Base-by-base conservation (phyloP, 2,888 invertebrate genomes). In the Pheosia gnoma region DNA sequence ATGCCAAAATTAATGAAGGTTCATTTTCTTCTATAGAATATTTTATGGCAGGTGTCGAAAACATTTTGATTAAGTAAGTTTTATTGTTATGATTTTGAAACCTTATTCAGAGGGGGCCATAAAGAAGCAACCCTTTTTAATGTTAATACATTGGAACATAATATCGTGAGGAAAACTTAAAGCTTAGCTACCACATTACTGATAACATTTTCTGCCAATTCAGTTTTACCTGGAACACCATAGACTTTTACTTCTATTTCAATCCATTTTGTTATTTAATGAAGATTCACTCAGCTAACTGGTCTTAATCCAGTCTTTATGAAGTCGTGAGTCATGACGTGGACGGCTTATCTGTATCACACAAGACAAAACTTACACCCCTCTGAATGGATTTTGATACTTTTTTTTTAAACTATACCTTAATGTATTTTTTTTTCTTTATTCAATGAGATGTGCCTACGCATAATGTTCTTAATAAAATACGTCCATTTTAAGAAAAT, bases 311-410 rank as follows among this genome's bases (percentile, higher is more conserved):
- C 78, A 74, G 78, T 78, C 71, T 65, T 72, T 64, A 65, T 83
- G 84, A 84, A 83, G 83, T 82, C 83, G 25, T 25, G 25, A 25
- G 25, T 25, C 25, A 2, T 25, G 25, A 25, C 25, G 25, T 25
- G 25, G 25, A 25, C 25, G 25, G 0, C 25, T 25, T 25, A 25
- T 25, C 25, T 2, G 25, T 25, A 25, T 25, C 25, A 25, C 89
- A 86, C 86, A 79, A 78, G 66, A 71, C 77, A 85, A 80, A 81
- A 80, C 77, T 80, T 67, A 70, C 74, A 78, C 78, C 77, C 78
- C 76, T 72, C 70, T 45, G 59, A 63, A 60, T 61, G 58, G 57
- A 25, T 57, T 39, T 53, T 60, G 57, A 56, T 4, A 9, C 13
- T 10, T 8, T 52, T 37, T 11, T 43, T 43, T 9, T 9, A 43